phyloP scores from a whole-genome alignment of 2,888 invertebrate species.

The Blera fallax region DNA sequence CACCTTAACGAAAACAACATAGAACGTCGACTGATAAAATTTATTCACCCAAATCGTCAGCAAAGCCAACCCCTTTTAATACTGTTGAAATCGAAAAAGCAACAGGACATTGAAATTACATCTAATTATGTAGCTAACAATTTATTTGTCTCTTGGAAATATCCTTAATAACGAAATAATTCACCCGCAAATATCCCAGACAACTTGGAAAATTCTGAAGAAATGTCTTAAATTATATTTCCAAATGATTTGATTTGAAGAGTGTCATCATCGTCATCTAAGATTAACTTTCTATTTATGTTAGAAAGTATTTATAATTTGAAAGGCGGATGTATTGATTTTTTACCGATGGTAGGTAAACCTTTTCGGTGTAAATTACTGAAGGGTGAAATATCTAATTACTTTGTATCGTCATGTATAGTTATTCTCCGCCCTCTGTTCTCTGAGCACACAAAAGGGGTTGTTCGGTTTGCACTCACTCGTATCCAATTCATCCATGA shows the following conservation, averaged over 20 bases:
- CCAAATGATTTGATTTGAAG: neutral
- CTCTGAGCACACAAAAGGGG: conserved; percentile 14
- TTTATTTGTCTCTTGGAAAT: neutral
- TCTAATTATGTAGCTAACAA: neutral
- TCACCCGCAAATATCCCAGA: neutral
- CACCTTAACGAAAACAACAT: no score
- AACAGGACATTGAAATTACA: neutral
- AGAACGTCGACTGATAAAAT: no score
- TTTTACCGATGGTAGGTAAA: neutral
- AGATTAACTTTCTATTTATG: neutral
- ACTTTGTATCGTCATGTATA: conserved; percentile 4
- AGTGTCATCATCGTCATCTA: neutral
- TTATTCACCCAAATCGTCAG: no score
- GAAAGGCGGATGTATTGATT: neutral
- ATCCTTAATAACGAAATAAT: neutral
- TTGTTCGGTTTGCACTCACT: conserved; percentile 1
- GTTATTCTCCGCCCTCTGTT: neutral
- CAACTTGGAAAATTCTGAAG: neutral
- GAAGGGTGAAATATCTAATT: conserved; percentile 43
- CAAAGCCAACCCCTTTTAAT: no score
- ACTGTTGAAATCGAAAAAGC: neutral
- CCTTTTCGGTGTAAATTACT: conserved; percentile 37
- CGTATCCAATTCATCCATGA: neutral
- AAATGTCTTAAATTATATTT: neutral
- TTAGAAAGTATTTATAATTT: neutral